Base-by-base conservation (phyloP, 2,888 invertebrate species). In the Trachelus tabidus region DNA sequence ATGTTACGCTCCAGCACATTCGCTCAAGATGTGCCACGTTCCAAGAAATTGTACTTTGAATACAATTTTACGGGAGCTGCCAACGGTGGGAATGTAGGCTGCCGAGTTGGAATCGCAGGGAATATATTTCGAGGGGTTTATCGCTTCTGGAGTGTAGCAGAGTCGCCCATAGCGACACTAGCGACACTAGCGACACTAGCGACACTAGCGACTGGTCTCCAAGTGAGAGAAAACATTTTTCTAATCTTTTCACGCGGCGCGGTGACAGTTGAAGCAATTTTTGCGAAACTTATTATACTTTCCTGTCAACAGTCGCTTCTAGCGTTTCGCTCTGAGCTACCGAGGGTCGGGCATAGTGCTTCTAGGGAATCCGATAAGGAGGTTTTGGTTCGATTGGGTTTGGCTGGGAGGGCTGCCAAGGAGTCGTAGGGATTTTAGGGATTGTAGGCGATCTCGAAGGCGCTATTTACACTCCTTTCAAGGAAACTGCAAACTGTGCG, bases 121-220 rank as follows among this genome's bases (percentile, higher is more conserved):
- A 85, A 86, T 87, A 85, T 80, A 83, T 87, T 86, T 84, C 83
- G 80, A 77, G 73, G 79, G 76, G 82, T 84, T 85, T 85, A 86
- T 87, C 84, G 85, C 79, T 82, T 76, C 81, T 80, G 77, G 81
- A 79, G 80, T 79, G 79, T 80, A 76, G 69, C 33, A 73, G 33
- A 56, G 40, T 71, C 33, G 37, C 73, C 37, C 37, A 1, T 40
- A 15, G 40, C 15, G 37, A 12, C 4, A 0, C 0, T 12, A 4
- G 37, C 12, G 40, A 40, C 40, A n/a, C n/a, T 69, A n/a, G 56
- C 35, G 23, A 34, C 71, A 0, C 11, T 68, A 33, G 56, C 35
- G 23, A 30, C 69, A 33, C 31, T 31, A 34, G 37, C 40, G 71
- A 75, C 33, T n/a, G 78, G 76, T 75, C 78, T 79, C 73, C 76